Evolutionary conservation across 2,113 vertebrate species (phyloP).

Genomic region (Leucosticte australis): DNA sequence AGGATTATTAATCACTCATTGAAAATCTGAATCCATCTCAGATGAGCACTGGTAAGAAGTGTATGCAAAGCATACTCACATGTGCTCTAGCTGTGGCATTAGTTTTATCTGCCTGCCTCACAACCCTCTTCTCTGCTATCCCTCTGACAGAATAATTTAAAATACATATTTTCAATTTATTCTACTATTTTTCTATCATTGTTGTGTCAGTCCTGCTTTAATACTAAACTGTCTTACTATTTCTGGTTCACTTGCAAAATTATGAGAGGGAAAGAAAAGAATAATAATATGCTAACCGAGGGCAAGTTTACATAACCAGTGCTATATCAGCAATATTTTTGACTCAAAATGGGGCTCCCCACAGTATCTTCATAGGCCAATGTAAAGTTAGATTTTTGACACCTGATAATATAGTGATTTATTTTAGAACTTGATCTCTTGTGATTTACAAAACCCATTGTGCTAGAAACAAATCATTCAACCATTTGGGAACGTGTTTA

Average conservation of each 20-base stretch:
- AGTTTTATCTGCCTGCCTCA: background rate
- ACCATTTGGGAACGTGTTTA: background rate
- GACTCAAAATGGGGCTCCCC: background rate
- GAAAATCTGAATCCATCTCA: background rate
- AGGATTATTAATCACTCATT: background rate
- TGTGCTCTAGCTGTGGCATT: accelerated
- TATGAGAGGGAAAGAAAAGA: slow-evolving; percentile 10
- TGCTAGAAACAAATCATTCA: background rate
- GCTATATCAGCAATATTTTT: slow-evolving; percentile 5
- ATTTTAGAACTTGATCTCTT: slow-evolving; percentile 40
- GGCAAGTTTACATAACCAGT: slow-evolving; percentile 29
- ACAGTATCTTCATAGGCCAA: background rate
- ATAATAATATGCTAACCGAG: slow-evolving; percentile 21
- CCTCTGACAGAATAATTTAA: background rate
- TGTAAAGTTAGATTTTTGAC: slow-evolving; percentile 38
- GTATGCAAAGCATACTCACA: background rate
- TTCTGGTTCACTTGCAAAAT: background rate
- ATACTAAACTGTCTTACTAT: background rate
- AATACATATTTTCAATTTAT: background rate
- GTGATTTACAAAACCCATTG: slow-evolving; percentile 16
- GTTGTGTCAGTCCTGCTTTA: background rate
- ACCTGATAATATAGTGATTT: background rate
- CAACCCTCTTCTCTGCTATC: background rate
- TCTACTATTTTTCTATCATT: background rate
- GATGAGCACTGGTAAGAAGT: background rate